phyloP scores from a whole-genome alignment of 2,888 invertebrate genomes.

The Amblyteles armatorius region DNA sequence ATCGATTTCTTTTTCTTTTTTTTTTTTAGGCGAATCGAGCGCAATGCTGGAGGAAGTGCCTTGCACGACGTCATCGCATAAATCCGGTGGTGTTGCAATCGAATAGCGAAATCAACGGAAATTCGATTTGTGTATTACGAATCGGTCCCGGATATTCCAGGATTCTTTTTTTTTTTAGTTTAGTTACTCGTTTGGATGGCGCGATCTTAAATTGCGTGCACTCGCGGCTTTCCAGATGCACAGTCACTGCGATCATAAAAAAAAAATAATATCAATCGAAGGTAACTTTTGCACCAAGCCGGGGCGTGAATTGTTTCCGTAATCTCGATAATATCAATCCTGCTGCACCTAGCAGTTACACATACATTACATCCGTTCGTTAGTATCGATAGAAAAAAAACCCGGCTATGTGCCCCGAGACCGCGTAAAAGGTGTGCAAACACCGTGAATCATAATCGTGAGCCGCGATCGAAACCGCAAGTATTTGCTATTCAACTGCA shows the following conservation, averaged over 20 bases:
- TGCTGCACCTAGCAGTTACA: neutral
- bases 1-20: constrained; percentile 28
- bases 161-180: too few relatives aligned
- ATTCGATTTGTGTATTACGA: too few relatives aligned
- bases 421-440: constrained; percentile 26
- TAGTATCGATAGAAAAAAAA: neutral
- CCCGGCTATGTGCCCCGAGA: neutral
- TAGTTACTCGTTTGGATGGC: too few relatives aligned
- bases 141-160: too few relatives aligned
- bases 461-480: constrained; percentile 9
- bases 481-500: constrained; percentile 8
- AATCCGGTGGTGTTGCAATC: too few relatives aligned
- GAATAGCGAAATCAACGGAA: too few relatives aligned
- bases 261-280: neutral
- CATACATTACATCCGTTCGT: neutral
- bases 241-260: neutral
- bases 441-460: constrained; percentile 31
- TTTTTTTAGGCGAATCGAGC: neutral
- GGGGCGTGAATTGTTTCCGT: constrained; percentile 51
- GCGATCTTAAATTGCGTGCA: neutral
- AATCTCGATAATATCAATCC: constrained; percentile 32
- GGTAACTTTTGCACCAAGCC: constrained; percentile 22
- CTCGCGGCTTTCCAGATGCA: neutral
- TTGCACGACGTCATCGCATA: too few relatives aligned
- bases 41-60: too few relatives aligned